Percentiles rank a stretch among this genome's conserved stretches.
phyloP scores from a whole-genome alignment of 1,140 invertebrate genomes.

The Microplitis demolitor region DNA sequence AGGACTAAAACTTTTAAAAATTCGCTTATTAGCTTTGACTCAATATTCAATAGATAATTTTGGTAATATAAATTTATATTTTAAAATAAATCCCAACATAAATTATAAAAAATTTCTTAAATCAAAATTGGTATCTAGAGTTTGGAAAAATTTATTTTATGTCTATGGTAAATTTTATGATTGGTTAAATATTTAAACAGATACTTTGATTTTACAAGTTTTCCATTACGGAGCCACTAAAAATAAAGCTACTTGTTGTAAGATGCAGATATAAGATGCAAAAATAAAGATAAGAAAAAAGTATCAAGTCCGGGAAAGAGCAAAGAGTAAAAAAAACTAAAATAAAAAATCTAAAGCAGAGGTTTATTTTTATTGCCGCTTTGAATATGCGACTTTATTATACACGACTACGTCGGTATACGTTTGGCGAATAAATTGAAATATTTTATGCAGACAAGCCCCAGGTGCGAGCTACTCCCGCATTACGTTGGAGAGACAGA shows the following conservation, averaged over 20 bases:
- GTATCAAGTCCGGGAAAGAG: not conserved
- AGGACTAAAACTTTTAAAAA: no score
- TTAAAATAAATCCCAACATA: no score
- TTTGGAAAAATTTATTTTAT: no score
- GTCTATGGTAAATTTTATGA: no score
- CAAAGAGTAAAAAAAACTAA: not conserved
- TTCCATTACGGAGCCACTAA: no score
- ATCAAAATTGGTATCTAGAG: no score
- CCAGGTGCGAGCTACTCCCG: slow-evolving; percentile 9
- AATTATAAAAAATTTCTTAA: no score
- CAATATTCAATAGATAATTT: no score
- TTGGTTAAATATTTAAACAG: no score
- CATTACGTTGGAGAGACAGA: not conserved
- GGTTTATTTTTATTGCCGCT: slow-evolving; percentile 39
- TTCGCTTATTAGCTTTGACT: no score
- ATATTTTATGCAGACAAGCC: slow-evolving; percentile 36
- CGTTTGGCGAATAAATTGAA: slow-evolving; percentile 37
- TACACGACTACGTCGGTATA: slow-evolving; percentile 28
- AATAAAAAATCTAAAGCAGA: not conserved
- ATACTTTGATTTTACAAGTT: no score
- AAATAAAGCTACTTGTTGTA: not conserved
- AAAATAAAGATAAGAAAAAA: not conserved
- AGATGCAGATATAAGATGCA: not conserved
- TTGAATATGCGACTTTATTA: slow-evolving; percentile 37
- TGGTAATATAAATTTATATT: no score